Percentiles rank a stretch among this genome's conserved stretches.
Conservation (phyloP, 2,113 vertebrate genomes). For the Regulus satrapa region DNA sequence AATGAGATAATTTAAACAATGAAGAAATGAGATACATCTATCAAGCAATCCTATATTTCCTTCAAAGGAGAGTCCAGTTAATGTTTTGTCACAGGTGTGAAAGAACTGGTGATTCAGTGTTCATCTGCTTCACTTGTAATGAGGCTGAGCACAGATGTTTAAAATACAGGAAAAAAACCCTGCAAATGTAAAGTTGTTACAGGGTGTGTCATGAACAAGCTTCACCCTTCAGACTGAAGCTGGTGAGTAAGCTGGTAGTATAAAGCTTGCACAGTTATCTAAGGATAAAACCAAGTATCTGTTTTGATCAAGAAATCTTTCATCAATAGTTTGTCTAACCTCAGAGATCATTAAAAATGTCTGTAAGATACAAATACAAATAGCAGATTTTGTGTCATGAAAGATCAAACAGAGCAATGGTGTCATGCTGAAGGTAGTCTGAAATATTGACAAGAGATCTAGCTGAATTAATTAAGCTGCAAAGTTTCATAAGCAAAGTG, state of each 20-base stretch:
- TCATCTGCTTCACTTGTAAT: background rate
- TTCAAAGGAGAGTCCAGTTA: background rate
- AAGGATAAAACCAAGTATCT: background rate
- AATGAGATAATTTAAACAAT: conserved; percentile 33
- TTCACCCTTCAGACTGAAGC: background rate
- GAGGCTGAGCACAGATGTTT: background rate
- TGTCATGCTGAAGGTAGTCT: background rate
- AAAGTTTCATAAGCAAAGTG: background rate
- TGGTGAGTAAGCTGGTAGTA: background rate
- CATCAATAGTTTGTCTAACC: background rate
- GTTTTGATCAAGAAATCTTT: conserved; percentile 25
- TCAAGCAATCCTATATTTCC: background rate
- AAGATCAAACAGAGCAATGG: background rate
- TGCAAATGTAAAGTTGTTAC: background rate
- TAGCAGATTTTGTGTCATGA: background rate
- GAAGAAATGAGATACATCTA: background rate
- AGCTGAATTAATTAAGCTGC: background rate
- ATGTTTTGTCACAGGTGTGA: background rate
- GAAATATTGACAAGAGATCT: background rate
- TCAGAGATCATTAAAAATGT: conserved; percentile 15
- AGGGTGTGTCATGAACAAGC: background rate
- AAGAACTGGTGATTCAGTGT: background rate
- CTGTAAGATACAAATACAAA: background rate
- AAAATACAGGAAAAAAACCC: background rate
- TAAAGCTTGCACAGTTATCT: background rate